Evolutionary conservation across 2,888 invertebrate species (phyloP), one percentile per base, ranked within the genome.

Genomic region (Lycaena phlaeas): DNA sequence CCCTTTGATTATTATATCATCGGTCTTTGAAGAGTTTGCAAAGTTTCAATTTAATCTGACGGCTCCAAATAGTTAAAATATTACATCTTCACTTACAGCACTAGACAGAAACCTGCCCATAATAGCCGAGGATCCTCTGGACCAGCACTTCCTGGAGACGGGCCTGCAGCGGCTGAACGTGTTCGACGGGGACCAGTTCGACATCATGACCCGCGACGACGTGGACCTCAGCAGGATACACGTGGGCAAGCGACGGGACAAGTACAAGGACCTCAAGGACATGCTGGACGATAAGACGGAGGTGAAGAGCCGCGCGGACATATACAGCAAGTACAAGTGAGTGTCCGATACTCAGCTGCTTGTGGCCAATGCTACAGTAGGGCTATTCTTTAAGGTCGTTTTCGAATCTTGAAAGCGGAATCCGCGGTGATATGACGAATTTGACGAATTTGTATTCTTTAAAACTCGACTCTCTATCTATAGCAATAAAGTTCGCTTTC

Each of bases 151-250:
- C 65, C 53, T 81, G 1, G 79, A 87, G 49, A 88, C 87, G 0
- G 88, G 88, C 11, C 62, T 87, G 6, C 74, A 87, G 31, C 74
- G 91, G 34, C 76, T 87, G 34, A 93, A 92, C 67, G 84, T 94
- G 7, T 92, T 87, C 61, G 92, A 93, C 56, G 89, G 89, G 74
- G 92, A 93, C 61, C 87, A 92, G 60, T 93, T 92, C 68, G 92
- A 93, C 63, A 85, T 93, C 1, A 92, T 93, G 87, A 88, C 87
- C 42, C 59, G 86, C 10, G 87, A 89, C 36, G 77, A 86, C 50
- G 85, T 91, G 1, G 84, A 84, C 50, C 44, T 78, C 1, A 53
- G 56, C 3, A 64, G 62, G 42, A 71, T 85, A n/a, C 82, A 85
- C 53, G 56, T 68, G 1, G 90, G 90, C 18, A 89, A 90, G 55